Percentiles rank a stretch among this genome's conserved stretches.
Evolutionary conservation across 2,113 vertebrate species (phyloP).

Genomic region (Furnarius figulus): DNA sequence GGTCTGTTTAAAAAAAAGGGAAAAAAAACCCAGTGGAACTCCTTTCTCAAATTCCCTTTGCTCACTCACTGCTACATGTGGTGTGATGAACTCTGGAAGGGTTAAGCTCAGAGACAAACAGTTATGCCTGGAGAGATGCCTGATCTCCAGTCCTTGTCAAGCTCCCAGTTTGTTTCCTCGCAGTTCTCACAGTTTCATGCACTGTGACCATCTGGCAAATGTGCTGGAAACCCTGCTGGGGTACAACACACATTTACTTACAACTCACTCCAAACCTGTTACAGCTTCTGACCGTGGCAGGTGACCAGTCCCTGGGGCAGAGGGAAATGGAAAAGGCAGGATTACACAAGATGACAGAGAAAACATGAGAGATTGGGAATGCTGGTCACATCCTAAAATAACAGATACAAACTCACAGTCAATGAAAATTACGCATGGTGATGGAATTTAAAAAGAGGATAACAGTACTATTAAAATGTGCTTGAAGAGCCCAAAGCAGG

Average conservation of each 20-base stretch:
- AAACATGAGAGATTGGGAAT: background rate
- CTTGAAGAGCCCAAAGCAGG: background rate
- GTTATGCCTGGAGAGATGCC: background rate
- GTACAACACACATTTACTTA: background rate
- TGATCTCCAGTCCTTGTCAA: background rate
- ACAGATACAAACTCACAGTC: background rate
- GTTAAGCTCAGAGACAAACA: background rate
- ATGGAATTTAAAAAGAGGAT: background rate
- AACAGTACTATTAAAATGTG: background rate
- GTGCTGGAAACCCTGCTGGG: background rate
- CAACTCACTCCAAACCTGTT: fast-evolving
- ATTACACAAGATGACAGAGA: background rate
- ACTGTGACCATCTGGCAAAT: background rate
- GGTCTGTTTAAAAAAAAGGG: background rate
- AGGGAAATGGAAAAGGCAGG: background rate
- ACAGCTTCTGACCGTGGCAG: background rate
- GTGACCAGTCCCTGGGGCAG: background rate
- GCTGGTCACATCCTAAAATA: background rate
- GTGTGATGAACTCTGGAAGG: background rate
- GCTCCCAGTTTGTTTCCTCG: background rate
- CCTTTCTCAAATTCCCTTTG: background rate
- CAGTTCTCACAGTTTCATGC: background rate
- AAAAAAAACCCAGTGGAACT: background rate
- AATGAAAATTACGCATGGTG: background rate
- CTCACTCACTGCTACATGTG: background rate